phyloP scores from a whole-genome alignment of 2,797 vertebrate genomes.

The Forpus xanthops region DNA sequence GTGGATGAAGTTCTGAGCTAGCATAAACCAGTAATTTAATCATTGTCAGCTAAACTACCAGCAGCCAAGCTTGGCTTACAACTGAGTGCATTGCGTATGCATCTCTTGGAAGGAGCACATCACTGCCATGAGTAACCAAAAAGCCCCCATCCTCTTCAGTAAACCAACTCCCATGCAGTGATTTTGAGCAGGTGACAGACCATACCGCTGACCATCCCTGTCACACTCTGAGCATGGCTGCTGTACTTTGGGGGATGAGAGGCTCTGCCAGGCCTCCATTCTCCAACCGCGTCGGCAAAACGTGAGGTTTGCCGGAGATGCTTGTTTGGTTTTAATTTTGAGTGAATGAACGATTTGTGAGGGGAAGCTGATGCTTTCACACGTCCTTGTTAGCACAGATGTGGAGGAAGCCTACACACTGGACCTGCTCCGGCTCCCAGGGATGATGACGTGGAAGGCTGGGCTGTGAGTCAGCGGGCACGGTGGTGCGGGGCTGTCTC shows the following conservation, averaged over 20 bases:
- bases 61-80: background rate
- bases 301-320: fast-evolving
- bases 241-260: background rate
- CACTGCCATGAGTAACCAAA: background rate
- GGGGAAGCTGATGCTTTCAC: background rate
- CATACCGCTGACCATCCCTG: background rate
- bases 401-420: background rate
- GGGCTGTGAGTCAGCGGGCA: background rate
- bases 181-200: background rate
- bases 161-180: fast-evolving
- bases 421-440: background rate
- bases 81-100: fast-evolving
- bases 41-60: background rate
- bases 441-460: fast-evolving
- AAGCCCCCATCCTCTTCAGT: background rate
- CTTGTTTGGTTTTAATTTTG: constrained; percentile 28
- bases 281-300: background rate
- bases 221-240: background rate
- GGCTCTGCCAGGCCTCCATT: background rate
- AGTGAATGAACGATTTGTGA: background rate
- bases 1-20: background rate
- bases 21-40: background rate
- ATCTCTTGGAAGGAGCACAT: background rate
- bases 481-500: background rate
- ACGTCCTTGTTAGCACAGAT: background rate